phyloP scores from a whole-genome alignment of 2,888 invertebrate species.

The Palloptera scutellata region DNA sequence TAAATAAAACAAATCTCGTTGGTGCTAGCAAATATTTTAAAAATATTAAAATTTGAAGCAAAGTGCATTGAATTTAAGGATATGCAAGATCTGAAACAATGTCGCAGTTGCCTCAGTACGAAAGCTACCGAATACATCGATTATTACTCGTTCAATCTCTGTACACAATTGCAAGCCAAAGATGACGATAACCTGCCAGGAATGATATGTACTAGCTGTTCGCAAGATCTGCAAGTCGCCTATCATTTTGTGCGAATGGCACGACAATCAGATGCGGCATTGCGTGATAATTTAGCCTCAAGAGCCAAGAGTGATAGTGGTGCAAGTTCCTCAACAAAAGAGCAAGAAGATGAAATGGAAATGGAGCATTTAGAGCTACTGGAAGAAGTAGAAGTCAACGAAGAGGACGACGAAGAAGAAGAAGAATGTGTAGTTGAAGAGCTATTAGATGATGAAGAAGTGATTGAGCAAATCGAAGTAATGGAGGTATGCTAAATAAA shows the following conservation, averaged over 20 bases:
- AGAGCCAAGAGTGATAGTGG: too few species aligned
- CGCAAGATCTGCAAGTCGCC: conserved; percentile 29
- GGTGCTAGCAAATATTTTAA: too few species aligned
- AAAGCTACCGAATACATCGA: conserved; percentile 38
- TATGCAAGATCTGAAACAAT: conserved; percentile 25
- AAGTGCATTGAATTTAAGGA: conserved; percentile 25
- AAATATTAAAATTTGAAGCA: not conserved
- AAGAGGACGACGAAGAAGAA: not conserved
- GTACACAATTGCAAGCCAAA: conserved; percentile 38
- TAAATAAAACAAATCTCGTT: not conserved
- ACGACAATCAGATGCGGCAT: conserved; percentile 27
- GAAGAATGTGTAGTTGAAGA: conserved; percentile 21
- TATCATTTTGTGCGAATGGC: conserved; percentile 33
- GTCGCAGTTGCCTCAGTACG: conserved; percentile 40
- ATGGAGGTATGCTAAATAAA: conserved; percentile 9
- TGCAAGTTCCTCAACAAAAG: not conserved
- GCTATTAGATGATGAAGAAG: conserved; percentile 12
- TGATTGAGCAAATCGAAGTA: not conserved
- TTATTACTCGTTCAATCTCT: conserved; percentile 39
- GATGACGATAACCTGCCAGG: conserved; percentile 36
- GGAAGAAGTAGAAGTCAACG: not conserved
- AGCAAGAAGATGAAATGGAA: not conserved
- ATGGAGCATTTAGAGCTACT: conserved; percentile 22
- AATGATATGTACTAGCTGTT: conserved; percentile 29
- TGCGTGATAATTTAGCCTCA: conserved; percentile 12